phyloP scores from a whole-genome alignment of 2,888 invertebrate genomes.

The Diogma glabrata region DNA sequence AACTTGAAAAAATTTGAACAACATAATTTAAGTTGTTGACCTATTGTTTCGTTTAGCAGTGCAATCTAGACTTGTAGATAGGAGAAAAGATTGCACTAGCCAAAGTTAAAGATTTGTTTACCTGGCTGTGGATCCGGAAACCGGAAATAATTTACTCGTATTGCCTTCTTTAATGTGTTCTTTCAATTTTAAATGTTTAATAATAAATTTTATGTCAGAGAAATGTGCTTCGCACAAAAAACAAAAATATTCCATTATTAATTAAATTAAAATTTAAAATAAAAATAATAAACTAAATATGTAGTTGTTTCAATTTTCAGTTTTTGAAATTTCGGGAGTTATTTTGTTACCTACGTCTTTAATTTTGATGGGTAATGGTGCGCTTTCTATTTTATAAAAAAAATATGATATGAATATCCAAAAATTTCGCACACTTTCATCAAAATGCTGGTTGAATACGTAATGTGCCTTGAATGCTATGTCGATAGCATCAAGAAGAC shows the following conservation, averaged over 20 bases:
- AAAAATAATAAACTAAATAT: neutral
- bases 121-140: too few relatives aligned
- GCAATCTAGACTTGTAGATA: too few relatives aligned
- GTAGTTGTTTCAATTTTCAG: neutral
- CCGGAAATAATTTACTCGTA: too few relatives aligned
- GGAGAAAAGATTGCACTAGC: too few relatives aligned
- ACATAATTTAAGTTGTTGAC: too few relatives aligned
- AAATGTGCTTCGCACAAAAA: too few relatives aligned
- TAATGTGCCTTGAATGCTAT: neutral
- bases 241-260: neutral
- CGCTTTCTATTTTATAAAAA: neutral
- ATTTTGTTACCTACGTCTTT: neutral
- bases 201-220: too few relatives aligned
- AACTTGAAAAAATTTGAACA: too few relatives aligned
- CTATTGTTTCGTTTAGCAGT: too few relatives aligned
- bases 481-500: neutral
- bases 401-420: neutral
- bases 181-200: too few relatives aligned
- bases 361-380: neutral
- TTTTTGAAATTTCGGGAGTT: neutral
- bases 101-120: too few relatives aligned
- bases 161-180: too few relatives aligned
- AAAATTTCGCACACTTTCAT: neutral
- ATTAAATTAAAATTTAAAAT: neutral
- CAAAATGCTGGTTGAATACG: neutral